Percentiles rank a stretch among this genome's conserved stretches.
Evolutionary conservation across 2,888 invertebrate species (phyloP).

Genomic region (Xylophagus ater): DNA sequence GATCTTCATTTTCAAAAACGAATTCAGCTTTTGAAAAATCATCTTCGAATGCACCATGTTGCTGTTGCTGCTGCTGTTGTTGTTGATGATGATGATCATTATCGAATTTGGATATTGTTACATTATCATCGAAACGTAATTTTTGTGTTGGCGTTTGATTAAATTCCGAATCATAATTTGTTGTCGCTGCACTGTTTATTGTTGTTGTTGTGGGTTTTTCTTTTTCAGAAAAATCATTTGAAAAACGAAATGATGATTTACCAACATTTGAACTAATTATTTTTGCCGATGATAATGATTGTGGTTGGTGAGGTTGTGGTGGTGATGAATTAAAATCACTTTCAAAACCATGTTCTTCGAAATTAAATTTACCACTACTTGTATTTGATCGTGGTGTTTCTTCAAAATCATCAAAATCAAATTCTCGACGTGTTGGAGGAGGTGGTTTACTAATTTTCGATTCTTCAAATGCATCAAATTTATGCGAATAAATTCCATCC

Average conservation of each 20-base stretch:
- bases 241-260: constrained; percentile 44
- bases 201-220: constrained; percentile 17
- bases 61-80: constrained; percentile 12
- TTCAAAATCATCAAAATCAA: constrained; percentile 33
- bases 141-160: constrained; percentile 28
- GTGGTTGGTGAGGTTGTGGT: constrained; percentile 29
- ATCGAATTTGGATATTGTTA: constrained; percentile 43
- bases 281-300: constrained; percentile 20
- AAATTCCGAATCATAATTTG: constrained; percentile 19
- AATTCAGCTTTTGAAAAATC: constrained; percentile 45
- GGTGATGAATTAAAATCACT: constrained; percentile 37
- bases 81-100: constrained; percentile 21
- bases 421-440: constrained; percentile 17
- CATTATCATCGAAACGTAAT: constrained; percentile 59
- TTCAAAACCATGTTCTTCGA: constrained; percentile 36
- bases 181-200: constrained; percentile 9
- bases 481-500: constrained; percentile 17
- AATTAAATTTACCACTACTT: constrained; percentile 35
- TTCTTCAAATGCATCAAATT: constrained; percentile 20
- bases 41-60: constrained; percentile 41
- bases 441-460: constrained; percentile 3
- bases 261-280: too few species aligned
- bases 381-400: constrained; percentile 33
- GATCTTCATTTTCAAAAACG: constrained; percentile 36
- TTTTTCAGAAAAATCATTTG: constrained; percentile 51